Evolutionary conservation across 1,140 invertebrate species (phyloP).

Genomic region (Rhyacophila brunnea): DNA sequence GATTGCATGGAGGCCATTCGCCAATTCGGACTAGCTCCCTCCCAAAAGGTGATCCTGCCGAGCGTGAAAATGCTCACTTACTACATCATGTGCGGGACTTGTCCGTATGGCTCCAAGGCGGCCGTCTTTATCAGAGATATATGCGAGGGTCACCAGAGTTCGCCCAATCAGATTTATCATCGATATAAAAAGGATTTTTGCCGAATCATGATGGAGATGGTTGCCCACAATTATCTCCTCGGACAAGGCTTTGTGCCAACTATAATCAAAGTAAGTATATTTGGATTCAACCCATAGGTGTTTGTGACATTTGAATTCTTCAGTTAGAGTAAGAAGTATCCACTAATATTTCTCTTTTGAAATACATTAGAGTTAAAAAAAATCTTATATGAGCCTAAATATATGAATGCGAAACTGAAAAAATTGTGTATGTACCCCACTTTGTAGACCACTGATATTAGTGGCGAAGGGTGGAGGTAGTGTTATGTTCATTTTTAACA

Average conservation of each 20-base stretch:
- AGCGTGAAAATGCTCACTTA: conserved; percentile 62
- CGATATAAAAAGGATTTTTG: conserved; percentile 68
- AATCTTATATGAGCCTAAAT: too few species aligned
- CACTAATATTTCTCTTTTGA: too few species aligned
- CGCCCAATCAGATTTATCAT: conserved; percentile 62
- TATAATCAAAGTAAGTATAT: conserved; percentile 45
- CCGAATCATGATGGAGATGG: conserved; percentile 58
- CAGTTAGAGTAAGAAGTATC: too few species aligned
- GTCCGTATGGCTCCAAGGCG: conserved; percentile 60
- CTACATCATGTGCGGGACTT: conserved; percentile 64
- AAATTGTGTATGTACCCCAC: too few species aligned
- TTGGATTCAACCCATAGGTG: too few species aligned
- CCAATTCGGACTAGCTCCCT: conserved; percentile 49
- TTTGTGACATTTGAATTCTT: too few species aligned
- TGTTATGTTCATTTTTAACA: too few species aligned
- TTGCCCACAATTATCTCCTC: conserved; percentile 56
- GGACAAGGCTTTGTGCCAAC: conserved; percentile 51
- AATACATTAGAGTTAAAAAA: too few species aligned
- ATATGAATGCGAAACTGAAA: too few species aligned
- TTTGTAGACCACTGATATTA: too few species aligned
- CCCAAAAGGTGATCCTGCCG: conserved; percentile 53
- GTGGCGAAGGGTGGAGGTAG: too few species aligned
- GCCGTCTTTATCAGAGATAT: conserved; percentile 60
- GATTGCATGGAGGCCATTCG: conserved; percentile 55
- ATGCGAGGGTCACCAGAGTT: conserved; percentile 55